Evolutionary conservation across 2,113 vertebrate genomes (phyloP), one percentile per base, ranked within the genome.

Genomic region (Cyanoliseus patagonus): DNA sequence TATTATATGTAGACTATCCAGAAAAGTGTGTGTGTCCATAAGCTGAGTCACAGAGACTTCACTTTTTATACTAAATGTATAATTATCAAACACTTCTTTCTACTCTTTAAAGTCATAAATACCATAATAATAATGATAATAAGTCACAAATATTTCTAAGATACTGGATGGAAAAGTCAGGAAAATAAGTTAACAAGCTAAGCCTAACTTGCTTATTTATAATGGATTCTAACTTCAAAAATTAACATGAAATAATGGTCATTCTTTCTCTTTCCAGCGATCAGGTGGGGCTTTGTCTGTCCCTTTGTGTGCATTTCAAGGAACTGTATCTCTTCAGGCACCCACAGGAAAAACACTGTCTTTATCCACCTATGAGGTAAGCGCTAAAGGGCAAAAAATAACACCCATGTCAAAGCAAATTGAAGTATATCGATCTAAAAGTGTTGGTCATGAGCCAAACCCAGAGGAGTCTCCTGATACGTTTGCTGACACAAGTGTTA

Each of bases 371-470:
- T 99, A 99, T 2, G 99, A 99, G 94, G 99, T 99, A 92, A 99
- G 99, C 96, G 98, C 99, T 8, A 99, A 99, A 39, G 99, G 99
- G 46, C 98, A 99, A 39, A 99, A 97, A 76, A 99, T 99, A 63
- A 98, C 98, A 25, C 99, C 99, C 11, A 94, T 90, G 3, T 96
- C 98, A 17, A 99, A 98, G 97, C 99, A 99, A 95, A 98, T 99
- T 42, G 99, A 99, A 95, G 99, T 99, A 5, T 99, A 99, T 86
- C 99, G 99, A 41, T 99, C 99, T 23, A 99, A 99, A 88, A 99
- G 99, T 5, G 99, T 99, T 3, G 99, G 99, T 35, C 99, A 99
- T 3, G 99, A 99, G 95, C 99, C 99, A 27, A 98, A 98, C 77
- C 97, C 98, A 1, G 99, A 99, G 11, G 98, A 99, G 42, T 95